These are phyloP conservation scores for Cyclargus thomasi DNA, from an alignment of 1,140 invertebrate genomes.

Conservation along the genomic window DNA sequence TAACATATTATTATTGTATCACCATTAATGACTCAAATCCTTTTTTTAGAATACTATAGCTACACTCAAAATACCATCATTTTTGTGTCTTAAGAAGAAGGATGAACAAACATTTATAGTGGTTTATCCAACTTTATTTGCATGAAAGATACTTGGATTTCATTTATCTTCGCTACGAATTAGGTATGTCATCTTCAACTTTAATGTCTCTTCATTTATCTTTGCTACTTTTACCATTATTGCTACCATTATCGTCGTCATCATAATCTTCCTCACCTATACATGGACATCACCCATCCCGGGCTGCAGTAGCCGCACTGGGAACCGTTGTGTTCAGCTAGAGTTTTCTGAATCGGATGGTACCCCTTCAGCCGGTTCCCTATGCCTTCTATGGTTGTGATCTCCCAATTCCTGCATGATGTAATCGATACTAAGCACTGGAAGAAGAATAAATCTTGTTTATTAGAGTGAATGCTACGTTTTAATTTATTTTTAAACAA, in stretches of 20 bases:
- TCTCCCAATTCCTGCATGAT: slow-evolving; percentile 81
- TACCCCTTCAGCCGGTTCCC: slow-evolving; percentile 82
- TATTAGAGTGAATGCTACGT: not conserved
- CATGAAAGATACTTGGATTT: not conserved
- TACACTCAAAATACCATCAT: no score
- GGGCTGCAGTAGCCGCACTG: slow-evolving; percentile 90
- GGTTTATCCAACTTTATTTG: no score
- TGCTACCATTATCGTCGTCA: not conserved
- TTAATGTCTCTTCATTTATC: no score
- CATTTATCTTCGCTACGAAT: not conserved
- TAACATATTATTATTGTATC: not conserved
- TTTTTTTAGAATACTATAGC: no score
- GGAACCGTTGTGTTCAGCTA: slow-evolving; percentile 83
- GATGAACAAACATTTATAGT: no score
- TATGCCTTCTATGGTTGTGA: slow-evolving; percentile 86
- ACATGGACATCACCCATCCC: slow-evolving; percentile 91
- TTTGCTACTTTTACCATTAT: not conserved
- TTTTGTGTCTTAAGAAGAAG: no score
- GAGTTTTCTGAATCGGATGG: slow-evolving; percentile 80
- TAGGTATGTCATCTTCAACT: no score
- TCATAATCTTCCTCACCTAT: slow-evolving; percentile 70
- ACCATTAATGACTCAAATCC: not conserved
- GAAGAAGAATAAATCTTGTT: slow-evolving; percentile 13
- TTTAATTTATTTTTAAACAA: no score
- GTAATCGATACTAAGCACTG: slow-evolving; percentile 82